A percentile compares a stretch with the other conserved stretches of the same genome.
phyloP scores from a whole-genome alignment of 2,113 vertebrate species.

The Craseonycteris thonglongyai region DNA sequence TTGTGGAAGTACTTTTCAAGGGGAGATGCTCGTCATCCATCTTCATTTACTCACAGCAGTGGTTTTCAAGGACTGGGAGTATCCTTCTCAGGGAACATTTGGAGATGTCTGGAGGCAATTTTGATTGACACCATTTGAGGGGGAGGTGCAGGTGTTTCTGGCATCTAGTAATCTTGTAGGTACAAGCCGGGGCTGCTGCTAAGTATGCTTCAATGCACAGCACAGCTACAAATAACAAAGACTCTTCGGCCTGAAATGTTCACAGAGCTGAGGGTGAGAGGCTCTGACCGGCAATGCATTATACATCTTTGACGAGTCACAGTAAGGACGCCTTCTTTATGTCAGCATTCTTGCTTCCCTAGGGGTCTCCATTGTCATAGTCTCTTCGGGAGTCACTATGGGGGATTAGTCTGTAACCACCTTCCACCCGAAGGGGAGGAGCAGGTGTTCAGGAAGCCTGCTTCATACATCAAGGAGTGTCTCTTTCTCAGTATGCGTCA shows the following conservation, averaged over 20 bases:
- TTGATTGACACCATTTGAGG: neutral
- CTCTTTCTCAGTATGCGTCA: neutral
- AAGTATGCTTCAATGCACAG: neutral
- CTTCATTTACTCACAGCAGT: neutral
- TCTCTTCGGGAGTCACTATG: neutral
- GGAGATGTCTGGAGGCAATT: neutral
- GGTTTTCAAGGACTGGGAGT: neutral
- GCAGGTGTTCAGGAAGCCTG: neutral
- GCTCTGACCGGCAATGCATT: accelerated
- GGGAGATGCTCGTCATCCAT: neutral
- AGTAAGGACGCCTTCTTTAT: neutral
- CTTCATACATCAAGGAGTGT: neutral
- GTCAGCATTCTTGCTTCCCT: neutral
- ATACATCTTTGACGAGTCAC: neutral
- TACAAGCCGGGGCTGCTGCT: neutral
- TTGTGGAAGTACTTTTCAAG: no score
- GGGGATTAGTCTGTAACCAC: no score
- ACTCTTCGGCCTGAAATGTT: accelerated
- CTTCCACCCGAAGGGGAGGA: neutral
- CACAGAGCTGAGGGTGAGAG: accelerated
- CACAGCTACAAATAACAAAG: accelerated
- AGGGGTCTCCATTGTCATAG: no score
- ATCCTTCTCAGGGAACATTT: neutral
- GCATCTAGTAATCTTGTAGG: no score
- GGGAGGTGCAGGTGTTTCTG: neutral